A percentile compares a stretch with the other conserved stretches of the same genome.
phyloP scores from a whole-genome alignment of 2,888 invertebrate genomes.

The Pristionchus arcanus region DNA sequence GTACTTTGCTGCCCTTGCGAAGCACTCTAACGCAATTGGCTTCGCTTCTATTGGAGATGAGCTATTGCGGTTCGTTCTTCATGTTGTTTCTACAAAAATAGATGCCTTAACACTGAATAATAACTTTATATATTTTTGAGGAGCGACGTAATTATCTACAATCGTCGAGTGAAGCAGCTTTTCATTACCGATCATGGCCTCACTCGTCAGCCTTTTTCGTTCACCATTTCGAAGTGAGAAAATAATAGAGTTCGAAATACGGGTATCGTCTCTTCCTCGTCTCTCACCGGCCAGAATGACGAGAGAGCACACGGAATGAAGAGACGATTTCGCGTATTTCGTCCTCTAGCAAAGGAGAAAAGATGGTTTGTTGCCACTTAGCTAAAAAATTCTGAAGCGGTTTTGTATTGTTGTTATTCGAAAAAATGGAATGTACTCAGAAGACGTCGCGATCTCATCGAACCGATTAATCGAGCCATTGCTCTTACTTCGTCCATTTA shows the following conservation, averaged over 20 bases:
- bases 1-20: neutral
- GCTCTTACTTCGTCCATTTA: constrained; percentile 1
- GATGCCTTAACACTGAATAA: no score
- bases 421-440: no score
- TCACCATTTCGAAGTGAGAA: constrained; percentile 27
- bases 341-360: no score
- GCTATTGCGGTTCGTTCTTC: neutral
- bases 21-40: neutral
- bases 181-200: neutral
- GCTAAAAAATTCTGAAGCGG: no score
- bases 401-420: no score
- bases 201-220: neutral
- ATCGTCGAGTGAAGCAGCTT: neutral
- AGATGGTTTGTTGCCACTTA: no score
- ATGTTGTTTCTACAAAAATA: no score
- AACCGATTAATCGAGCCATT: constrained; percentile 46
- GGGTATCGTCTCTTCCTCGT: no score
- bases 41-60: constrained; percentile 48
- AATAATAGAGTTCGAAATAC: neutral
- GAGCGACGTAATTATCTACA: neutral
- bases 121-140: neutral
- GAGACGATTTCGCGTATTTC: no score
- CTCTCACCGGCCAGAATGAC: no score
- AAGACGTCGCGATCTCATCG: constrained; percentile 10
- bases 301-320: no score